Base-by-base conservation (phyloP, 2,888 invertebrate species). In the Atrina japonica region DNA sequence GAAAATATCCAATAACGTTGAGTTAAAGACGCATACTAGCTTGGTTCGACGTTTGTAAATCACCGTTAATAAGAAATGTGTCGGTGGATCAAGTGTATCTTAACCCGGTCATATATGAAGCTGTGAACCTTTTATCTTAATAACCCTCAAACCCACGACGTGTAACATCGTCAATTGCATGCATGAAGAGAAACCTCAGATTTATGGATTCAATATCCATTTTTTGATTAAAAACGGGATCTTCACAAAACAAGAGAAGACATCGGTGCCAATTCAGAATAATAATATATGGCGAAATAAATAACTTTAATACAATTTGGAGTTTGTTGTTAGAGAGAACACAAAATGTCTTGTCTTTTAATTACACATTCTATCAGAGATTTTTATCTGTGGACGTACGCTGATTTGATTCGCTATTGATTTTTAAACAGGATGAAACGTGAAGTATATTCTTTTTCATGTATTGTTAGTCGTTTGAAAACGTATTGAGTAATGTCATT, bases 31-130 rank as follows among this genome's bases (percentile, higher is more conserved):
- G 6, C 11, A 35, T 35, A 35, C 6, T 35, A 11, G 11, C 35
- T 35, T 35, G 35, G 35, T 35, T 35, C 52, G 21, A n/a, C 52
- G 6, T 18, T 25, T 14, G 67, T 72, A 72, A 72, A 72, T 72
- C 71, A 72, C 45, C 7, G 23, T 49, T 66, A 72, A 72, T 72
- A 72, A 72, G 71, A 66, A 67, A 58, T 52, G 63, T 67, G 71
- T 67, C 71, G 63, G 58, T 45, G 60, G 67, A 63, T 66, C 71
- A 67, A 63, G 66, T 61, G 53, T 61, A 50, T 49, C 55, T 52
- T 66, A 72, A 64, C 71, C 71, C 63, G 66, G 71, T 50, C 66
- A 63, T 35, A 27, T 21, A 41, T 23, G 49, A 58, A 49, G 30
- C 58, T 23, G 55, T 40, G 52, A 50, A 35, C 47, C 35, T 67